Conservation (phyloP, 2,888 invertebrate genomes). For the Temnothorax rugatulus region DNA sequence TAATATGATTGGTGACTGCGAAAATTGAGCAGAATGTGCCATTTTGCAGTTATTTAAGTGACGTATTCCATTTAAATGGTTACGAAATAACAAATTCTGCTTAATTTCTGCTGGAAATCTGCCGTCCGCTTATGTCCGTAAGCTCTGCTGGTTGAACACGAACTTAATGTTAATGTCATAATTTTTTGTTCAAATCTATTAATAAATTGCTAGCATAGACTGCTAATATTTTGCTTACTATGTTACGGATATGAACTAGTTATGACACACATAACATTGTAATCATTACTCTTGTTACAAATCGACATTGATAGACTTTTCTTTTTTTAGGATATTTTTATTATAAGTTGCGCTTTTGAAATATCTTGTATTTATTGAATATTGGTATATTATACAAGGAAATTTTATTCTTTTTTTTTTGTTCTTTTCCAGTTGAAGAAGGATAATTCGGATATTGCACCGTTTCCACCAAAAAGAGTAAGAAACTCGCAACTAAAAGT, state of each 20-base stretch:
- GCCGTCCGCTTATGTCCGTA: background rate
- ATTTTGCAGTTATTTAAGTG: no score
- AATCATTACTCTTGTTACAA: background rate
- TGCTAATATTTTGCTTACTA: background rate
- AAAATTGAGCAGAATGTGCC: no score
- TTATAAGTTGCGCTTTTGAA: background rate
- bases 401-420: background rate
- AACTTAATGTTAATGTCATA: background rate
- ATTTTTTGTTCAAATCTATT: background rate
- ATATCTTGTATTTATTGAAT: background rate
- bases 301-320: background rate
- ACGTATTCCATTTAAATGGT: no score
- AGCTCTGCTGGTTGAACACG: background rate
- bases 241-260: background rate
- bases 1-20: no score
- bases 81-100: background rate
- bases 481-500: slow-evolving; percentile 88
- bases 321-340: background rate
- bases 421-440: slow-evolving; percentile 86
- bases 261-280: background rate
- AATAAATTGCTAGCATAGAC: background rate
- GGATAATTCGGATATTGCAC: slow-evolving; percentile 86
- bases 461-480: slow-evolving; percentile 88
- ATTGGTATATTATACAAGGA: background rate
- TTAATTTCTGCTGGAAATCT: background rate